Percentiles rank a stretch among this genome's conserved stretches.
Evolutionary conservation across 2,113 vertebrate genomes (phyloP).

Genomic region (Anarhynchus alexandrinus): DNA sequence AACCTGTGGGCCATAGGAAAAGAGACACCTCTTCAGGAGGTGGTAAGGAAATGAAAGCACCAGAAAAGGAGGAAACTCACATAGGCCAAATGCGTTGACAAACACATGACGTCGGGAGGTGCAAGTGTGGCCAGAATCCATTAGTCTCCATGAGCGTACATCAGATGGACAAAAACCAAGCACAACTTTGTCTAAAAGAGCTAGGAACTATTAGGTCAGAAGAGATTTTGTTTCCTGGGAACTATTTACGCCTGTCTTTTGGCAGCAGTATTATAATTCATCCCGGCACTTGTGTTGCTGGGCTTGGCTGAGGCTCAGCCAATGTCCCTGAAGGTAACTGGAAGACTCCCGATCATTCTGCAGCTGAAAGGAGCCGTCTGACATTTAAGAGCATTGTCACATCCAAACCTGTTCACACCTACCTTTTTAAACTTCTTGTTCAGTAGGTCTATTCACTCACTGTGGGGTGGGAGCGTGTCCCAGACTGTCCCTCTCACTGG

Average conservation of each 20-base stretch:
- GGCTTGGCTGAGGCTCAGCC: neutral
- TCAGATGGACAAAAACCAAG: neutral
- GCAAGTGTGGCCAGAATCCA: neutral
- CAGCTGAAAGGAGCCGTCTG: neutral
- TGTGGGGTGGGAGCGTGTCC: neutral
- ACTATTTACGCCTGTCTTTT: neutral
- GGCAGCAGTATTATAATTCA: neutral
- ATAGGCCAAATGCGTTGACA: neutral
- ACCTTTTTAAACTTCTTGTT: neutral
- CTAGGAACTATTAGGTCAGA: neutral
- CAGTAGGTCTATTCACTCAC: neutral
- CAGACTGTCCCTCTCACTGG: neutral
- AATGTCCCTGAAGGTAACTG: neutral
- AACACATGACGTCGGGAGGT: neutral
- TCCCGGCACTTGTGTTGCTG: neutral
- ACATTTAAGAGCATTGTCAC: neutral
- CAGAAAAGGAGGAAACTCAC: neutral
- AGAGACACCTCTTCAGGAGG: neutral
- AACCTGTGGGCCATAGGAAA: neutral
- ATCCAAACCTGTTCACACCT: neutral
- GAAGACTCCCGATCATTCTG: neutral
- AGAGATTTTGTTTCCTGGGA: neutral
- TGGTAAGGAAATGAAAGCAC: neutral
- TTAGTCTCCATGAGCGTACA: neutral
- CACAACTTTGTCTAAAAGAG: neutral